phyloP scores from a whole-genome alignment of 1,140 invertebrate genomes.

The Drosophila ironensis region DNA sequence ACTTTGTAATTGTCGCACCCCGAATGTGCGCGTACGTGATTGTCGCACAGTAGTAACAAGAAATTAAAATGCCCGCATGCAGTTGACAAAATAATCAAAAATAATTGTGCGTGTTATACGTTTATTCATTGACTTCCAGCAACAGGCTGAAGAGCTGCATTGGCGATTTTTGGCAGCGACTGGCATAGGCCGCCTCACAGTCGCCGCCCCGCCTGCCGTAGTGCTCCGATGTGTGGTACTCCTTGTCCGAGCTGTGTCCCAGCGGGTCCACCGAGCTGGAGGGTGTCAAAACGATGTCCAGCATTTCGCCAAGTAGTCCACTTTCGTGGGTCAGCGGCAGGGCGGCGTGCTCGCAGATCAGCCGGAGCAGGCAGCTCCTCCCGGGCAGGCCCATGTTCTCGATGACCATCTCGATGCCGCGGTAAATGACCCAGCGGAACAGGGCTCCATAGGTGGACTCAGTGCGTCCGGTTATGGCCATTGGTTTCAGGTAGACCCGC shows the following conservation, averaged over 20 bases:
- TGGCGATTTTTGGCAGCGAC: constrained; percentile 46
- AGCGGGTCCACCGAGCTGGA: constrained; percentile 52
- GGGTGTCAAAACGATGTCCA: constrained; percentile 86
- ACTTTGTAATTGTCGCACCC: constrained; percentile 69
- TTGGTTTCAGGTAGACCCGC: constrained; percentile 56
- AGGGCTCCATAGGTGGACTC: constrained; percentile 26
- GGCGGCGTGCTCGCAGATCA: constrained; percentile 88
- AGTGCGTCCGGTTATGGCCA: constrained; percentile 43
- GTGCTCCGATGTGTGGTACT: constrained; percentile 50
- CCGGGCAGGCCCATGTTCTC: constrained; percentile 85
- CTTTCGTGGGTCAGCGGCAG: constrained; percentile 85
- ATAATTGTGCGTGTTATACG: not conserved
- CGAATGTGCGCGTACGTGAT: constrained; percentile 33
- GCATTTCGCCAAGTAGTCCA: constrained; percentile 86
- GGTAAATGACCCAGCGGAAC: constrained; percentile 78
- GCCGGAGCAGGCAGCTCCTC: constrained; percentile 86
- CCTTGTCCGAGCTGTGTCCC: constrained; percentile 23
- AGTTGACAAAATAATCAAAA: constrained; percentile 10
- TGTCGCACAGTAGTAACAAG: not conserved
- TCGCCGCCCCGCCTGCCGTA: constrained; percentile 49
- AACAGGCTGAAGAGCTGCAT: constrained; percentile 46
- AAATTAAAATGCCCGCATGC: not conserved
- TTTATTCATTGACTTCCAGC: constrained; percentile 45
- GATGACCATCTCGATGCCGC: constrained; percentile 65
- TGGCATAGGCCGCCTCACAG: constrained; percentile 35